Conservation (phyloP, 2,888 invertebrate genomes). For the Catotricha subobsoleta region DNA sequence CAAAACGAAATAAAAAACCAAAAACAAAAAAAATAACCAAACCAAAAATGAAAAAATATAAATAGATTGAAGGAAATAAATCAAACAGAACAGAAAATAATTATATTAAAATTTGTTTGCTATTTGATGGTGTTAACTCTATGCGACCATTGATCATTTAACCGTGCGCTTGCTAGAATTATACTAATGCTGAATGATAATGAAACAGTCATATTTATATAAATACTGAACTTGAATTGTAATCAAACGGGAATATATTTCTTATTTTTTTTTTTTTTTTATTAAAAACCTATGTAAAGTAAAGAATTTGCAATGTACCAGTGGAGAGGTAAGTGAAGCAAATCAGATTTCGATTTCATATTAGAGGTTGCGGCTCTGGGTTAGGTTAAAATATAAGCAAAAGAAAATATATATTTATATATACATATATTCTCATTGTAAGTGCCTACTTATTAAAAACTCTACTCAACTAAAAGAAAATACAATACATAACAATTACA, state of each 20-base stretch:
- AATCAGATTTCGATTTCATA: conserved; percentile 8
- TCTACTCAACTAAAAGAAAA: too few relatives aligned
- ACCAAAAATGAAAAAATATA: background rate
- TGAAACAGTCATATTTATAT: conserved; percentile 5
- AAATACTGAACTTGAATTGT: conserved; percentile 4
- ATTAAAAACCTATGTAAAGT: too few relatives aligned
- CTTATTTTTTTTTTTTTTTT: too few relatives aligned
- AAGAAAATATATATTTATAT: too few relatives aligned
- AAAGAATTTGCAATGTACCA: background rate
- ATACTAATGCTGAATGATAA: background rate
- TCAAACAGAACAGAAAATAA: background rate
- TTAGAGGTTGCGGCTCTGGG: too few relatives aligned
- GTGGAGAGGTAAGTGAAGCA: conserved; percentile 8
- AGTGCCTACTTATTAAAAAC: too few relatives aligned
- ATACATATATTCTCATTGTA: background rate
- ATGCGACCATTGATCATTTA: background rate
- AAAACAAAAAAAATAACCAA: background rate
- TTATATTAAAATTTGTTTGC: background rate
- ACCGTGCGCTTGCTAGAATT: conserved; percentile 1
- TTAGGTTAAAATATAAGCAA: too few relatives aligned
- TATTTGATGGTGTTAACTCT: background rate
- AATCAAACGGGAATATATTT: conserved; percentile 1
- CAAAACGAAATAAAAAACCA: background rate
- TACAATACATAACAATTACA: too few relatives aligned
- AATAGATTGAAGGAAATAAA: background rate